Conservation (phyloP, 2,113 vertebrate species). For the Corynorhinus townsendii region DNA sequence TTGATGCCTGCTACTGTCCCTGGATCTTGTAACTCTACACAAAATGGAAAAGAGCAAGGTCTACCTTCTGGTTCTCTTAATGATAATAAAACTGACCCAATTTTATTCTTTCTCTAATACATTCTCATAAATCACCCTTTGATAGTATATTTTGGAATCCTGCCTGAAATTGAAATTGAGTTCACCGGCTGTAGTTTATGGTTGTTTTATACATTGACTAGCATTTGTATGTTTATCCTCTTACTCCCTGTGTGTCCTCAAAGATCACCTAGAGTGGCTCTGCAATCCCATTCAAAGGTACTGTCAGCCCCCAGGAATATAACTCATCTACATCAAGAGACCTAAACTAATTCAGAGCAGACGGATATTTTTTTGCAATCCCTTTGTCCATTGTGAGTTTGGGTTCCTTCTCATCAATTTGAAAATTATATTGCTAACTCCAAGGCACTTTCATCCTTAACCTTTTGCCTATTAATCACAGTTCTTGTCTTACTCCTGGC, state of each 20-base stretch:
- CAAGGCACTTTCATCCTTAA: conserved; percentile 2
- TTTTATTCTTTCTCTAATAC: neutral
- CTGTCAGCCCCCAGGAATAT: neutral
- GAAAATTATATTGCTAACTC: conserved; percentile 36
- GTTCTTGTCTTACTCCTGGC: neutral
- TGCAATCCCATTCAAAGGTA: neutral
- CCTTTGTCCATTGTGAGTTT: conserved; percentile 4
- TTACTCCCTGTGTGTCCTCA: neutral
- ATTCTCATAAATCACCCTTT: conserved; percentile 3
- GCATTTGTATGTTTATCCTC: neutral
- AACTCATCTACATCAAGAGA: neutral
- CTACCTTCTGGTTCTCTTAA: neutral
- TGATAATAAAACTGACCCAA: neutral
- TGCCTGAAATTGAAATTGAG: conserved; percentile 20
- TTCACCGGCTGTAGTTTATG: neutral
- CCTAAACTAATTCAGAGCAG: conserved; percentile 31
- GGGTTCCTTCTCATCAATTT: conserved; percentile 9
- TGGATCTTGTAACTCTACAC: neutral
- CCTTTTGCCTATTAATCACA: conserved; percentile 9
- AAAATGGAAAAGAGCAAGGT: neutral
- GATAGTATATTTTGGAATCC: neutral
- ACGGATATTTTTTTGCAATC: neutral
- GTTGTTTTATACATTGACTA: neutral
- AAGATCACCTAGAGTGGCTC: neutral
- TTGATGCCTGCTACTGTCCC: neutral